Percentiles rank a stretch among this genome's conserved stretches.
Conservation (phyloP, 2,113 vertebrate species). For the Atherinomorus stipes region DNA sequence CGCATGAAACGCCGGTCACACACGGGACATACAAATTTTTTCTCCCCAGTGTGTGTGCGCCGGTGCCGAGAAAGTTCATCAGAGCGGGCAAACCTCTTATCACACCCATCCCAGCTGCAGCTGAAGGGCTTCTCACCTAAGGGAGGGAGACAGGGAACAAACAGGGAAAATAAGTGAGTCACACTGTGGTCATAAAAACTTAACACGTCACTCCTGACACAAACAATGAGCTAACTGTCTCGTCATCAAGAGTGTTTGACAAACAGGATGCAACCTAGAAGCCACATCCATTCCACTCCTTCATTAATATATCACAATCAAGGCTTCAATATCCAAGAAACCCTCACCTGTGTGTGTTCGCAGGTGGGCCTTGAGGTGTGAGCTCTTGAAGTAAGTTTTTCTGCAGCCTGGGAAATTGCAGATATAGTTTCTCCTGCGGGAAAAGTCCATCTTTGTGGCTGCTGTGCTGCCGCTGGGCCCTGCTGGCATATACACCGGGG, state of each 20-base stretch:
- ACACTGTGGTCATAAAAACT: slow-evolving; percentile 32
- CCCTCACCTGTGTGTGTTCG: slow-evolving; percentile 95
- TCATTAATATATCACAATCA: neutral
- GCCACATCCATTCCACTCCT: slow-evolving; percentile 12
- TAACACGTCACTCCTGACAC: slow-evolving; percentile 6
- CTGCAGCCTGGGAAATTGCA: slow-evolving; percentile 94
- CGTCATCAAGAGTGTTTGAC: slow-evolving; percentile 29
- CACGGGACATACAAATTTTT: slow-evolving; percentile 94
- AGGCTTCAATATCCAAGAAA: neutral
- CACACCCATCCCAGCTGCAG: slow-evolving; percentile 97
- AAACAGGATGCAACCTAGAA: slow-evolving; percentile 42
- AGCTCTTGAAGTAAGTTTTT: slow-evolving; percentile 99
- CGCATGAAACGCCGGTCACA: slow-evolving; percentile 98
- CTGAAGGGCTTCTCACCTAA: slow-evolving; percentile 97
- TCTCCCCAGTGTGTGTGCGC: slow-evolving; percentile 96
- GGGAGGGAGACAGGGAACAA: slow-evolving; percentile 12
- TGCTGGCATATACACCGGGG: slow-evolving; percentile 89
- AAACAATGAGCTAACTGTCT: slow-evolving; percentile 57
- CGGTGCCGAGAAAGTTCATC: slow-evolving; percentile 97
- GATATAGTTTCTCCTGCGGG: slow-evolving; percentile 93
- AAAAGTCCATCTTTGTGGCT: slow-evolving; percentile 90
- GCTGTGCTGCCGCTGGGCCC: slow-evolving; percentile 78
- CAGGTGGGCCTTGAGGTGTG: slow-evolving; percentile 98
- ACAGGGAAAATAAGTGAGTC: slow-evolving; percentile 55
- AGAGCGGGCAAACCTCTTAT: slow-evolving; percentile 95